phyloP scores from a whole-genome alignment of 2,113 vertebrate genomes.

The Echinops telfairi region DNA sequence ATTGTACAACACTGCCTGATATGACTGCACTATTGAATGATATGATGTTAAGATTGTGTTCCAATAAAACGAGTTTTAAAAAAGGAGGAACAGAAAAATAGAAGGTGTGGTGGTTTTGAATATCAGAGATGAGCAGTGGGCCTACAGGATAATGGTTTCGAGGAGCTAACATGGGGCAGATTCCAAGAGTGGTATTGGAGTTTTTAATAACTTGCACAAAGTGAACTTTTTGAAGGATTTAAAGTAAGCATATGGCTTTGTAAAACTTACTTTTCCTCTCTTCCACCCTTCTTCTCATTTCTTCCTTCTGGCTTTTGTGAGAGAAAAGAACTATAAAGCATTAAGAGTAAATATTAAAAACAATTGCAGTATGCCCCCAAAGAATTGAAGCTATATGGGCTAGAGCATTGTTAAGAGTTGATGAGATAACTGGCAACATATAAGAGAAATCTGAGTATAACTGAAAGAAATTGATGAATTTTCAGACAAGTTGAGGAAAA shows the following conservation, averaged over 20 bases:
- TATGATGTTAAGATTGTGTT: no score
- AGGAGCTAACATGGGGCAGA: accelerated
- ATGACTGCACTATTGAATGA: no score
- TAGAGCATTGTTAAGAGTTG: background rate
- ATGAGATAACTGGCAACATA: background rate
- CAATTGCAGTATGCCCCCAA: accelerated
- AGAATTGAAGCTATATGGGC: background rate
- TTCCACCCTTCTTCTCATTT: no score
- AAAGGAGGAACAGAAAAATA: no score
- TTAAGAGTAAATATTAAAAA: accelerated
- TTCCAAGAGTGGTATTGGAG: accelerated
- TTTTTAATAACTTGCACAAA: no score
- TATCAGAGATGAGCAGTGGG: no score
- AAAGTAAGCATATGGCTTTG: no score
- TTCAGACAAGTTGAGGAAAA: accelerated
- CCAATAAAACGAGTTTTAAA: no score
- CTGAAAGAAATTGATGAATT: accelerated
- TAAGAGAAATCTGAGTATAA: accelerated
- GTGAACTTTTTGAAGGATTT: no score
- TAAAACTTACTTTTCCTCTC: no score
- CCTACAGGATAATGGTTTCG: background rate
- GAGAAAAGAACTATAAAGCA: background rate
- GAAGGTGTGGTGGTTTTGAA: no score
- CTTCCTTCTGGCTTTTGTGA: background rate
- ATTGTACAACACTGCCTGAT: no score